These are phyloP conservation scores for Cossypha niveicapilla DNA, from an alignment of 2,797 vertebrate genomes.

Conservation along the genomic window DNA sequence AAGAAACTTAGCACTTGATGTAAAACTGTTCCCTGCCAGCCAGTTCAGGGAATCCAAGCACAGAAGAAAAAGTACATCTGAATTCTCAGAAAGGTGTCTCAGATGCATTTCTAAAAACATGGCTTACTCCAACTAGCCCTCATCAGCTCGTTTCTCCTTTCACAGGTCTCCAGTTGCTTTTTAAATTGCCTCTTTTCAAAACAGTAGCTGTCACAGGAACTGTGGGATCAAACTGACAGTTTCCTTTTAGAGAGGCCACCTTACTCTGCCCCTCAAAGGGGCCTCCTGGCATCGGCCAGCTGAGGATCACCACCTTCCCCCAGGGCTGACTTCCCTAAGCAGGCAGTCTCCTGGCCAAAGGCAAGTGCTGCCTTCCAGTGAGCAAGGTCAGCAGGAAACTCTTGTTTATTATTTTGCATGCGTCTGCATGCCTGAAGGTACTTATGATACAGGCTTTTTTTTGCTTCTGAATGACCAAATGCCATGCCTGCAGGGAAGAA, in stretches of 20 bases:
- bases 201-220: not conserved
- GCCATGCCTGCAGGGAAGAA: not conserved
- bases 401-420: not conserved
- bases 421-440: not conserved
- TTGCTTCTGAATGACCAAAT: not conserved
- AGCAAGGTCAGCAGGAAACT: not conserved
- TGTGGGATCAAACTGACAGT: not conserved
- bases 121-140: not conserved
- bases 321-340: not conserved
- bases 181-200: not conserved
- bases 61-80: not conserved
- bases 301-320: not conserved
- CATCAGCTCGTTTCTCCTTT: not conserved
- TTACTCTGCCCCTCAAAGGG: fast-evolving
- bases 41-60: not conserved
- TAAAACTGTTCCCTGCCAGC: not conserved
- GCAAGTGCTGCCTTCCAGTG: fast-evolving
- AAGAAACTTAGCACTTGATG: not conserved
- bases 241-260: not conserved
- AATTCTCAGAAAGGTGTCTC: not conserved
- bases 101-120: not conserved
- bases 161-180: not conserved
- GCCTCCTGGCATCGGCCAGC: not conserved
- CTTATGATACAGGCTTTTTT: not conserved
- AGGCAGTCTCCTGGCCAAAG: not conserved